phyloP scores from a whole-genome alignment of 2,113 vertebrate species.

The Pantherophis guttatus region DNA sequence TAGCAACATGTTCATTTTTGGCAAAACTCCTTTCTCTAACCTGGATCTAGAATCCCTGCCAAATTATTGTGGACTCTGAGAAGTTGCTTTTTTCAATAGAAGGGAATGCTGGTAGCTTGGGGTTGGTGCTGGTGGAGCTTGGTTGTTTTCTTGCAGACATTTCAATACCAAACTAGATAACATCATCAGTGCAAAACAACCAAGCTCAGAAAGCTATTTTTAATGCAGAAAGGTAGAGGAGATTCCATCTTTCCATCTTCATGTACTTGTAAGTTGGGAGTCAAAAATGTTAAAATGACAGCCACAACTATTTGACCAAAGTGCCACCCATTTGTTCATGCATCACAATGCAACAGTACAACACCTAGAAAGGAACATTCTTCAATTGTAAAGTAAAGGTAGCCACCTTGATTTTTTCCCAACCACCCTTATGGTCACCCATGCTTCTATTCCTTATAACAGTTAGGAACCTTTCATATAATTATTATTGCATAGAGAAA shows the following conservation, averaged over 20 bases:
- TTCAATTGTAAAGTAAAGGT: neutral
- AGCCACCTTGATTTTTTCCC: neutral
- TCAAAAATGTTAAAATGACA: neutral
- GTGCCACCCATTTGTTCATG: neutral
- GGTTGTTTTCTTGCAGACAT: neutral
- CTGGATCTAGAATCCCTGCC: neutral
- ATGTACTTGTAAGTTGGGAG: neutral
- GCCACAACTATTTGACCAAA: neutral
- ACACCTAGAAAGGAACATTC: neutral
- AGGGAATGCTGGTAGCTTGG: neutral
- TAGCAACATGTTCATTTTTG: neutral
- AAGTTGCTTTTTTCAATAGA: neutral
- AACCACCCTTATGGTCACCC: neutral
- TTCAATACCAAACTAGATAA: neutral
- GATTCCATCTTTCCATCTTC: neutral
- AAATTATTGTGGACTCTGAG: neutral
- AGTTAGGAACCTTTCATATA: neutral
- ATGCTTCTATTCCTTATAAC: neutral
- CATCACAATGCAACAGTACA: neutral
- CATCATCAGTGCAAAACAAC: neutral
- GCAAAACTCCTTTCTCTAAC: neutral
- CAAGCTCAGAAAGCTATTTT: neutral
- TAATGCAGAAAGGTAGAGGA: neutral
- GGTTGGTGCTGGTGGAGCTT: neutral
- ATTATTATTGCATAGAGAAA: slow-evolving; percentile 5